These are phyloP conservation scores for Bombus sibiricus DNA, from an alignment of 1,140 invertebrate species.

Conservation along the genomic window DNA sequence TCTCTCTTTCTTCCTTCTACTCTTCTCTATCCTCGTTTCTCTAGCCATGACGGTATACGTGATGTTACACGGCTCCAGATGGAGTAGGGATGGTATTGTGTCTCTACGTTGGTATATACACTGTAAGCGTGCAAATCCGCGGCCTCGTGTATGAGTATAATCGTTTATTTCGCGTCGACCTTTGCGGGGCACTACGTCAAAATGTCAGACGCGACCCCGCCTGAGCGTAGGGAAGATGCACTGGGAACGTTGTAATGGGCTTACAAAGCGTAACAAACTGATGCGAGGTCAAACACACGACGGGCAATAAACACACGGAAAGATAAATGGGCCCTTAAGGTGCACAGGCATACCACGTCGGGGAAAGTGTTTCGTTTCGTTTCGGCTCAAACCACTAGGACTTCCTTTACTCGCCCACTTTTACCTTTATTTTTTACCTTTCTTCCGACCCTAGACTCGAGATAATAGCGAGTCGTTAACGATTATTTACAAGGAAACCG, in stretches of 20 bases:
- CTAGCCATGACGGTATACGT: neutral
- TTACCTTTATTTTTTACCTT: neutral
- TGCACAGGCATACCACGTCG: constrained; percentile 50
- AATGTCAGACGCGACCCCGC: constrained; percentile 81
- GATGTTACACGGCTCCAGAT: neutral
- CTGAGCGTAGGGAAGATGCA: constrained; percentile 78
- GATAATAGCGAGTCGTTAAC: constrained; percentile 42
- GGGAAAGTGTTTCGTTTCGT: constrained; percentile 73
- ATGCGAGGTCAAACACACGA: constrained; percentile 82
- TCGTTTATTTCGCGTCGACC: constrained; percentile 82
- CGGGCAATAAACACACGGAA: constrained; percentile 82
- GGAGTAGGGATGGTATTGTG: constrained; percentile 54
- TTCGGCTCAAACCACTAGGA: constrained; percentile 10
- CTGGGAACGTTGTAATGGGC: constrained; percentile 82
- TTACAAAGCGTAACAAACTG: constrained; percentile 83
- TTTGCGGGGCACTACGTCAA: constrained; percentile 83
- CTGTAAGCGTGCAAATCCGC: constrained; percentile 41
- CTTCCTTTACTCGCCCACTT: neutral
- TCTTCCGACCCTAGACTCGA: neutral
- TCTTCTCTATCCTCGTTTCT: neutral
- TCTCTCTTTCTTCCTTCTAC: neutral
- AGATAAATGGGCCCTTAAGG: constrained; percentile 80
- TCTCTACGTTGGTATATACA: constrained; percentile 56
- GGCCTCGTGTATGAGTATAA: constrained; percentile 71
- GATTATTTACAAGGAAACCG: constrained; percentile 45